Conservation (phyloP, 2,888 invertebrate species). For the Epistrophe grossulariae region DNA sequence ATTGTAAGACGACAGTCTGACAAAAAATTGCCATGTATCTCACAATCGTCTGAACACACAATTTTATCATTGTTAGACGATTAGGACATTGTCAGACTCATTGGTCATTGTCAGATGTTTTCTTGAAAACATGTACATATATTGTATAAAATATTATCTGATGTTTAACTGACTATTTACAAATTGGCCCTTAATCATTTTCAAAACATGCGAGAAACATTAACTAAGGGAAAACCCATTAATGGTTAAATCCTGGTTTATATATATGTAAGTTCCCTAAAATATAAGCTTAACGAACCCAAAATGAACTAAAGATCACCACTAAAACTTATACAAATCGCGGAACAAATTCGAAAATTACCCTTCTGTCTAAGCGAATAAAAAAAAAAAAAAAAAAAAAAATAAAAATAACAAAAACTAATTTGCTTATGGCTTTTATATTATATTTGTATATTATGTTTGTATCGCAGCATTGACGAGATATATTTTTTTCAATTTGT, state of each 20-base stretch:
- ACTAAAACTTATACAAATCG: slow-evolving; percentile 2
- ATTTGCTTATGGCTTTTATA: slow-evolving; percentile 61
- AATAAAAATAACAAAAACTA: slow-evolving; percentile 50
- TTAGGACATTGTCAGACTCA: too few species aligned
- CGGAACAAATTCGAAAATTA: slow-evolving; percentile 4
- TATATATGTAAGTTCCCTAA: not conserved
- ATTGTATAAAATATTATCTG: too few species aligned
- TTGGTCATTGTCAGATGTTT: too few species aligned
- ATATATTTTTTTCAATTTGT: slow-evolving; percentile 27
- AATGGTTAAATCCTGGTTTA: not conserved
- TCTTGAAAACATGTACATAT: too few species aligned
- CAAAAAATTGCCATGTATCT: too few species aligned
- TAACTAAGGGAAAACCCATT: not conserved
- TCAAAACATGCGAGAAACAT: not conserved
- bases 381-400: not conserved
- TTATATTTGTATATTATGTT: not conserved
- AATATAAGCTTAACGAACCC: not conserved
- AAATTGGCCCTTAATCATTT: too few species aligned
- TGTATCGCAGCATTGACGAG: slow-evolving; percentile 25
- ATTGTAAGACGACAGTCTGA: too few species aligned
- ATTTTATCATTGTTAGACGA: too few species aligned
- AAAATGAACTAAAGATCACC: not conserved
- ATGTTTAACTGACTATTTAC: too few species aligned
- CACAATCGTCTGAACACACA: too few species aligned
- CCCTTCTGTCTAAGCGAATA: not conserved